Percentiles rank a stretch among this genome's conserved stretches.
Conservation (phyloP, 2,113 vertebrate genomes). For the Triplophysa dalaica region DNA sequence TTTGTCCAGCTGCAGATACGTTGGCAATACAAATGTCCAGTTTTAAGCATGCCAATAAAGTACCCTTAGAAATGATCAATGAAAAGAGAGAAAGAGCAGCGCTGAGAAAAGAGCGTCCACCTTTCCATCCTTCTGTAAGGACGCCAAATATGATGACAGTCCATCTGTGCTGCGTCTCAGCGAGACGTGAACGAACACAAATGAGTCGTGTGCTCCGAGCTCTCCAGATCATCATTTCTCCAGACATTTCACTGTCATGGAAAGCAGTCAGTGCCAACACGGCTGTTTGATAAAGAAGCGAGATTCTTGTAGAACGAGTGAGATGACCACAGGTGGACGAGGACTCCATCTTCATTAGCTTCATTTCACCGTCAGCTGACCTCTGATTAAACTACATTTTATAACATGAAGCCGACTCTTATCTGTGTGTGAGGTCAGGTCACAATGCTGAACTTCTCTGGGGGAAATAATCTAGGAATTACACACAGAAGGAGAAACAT, state of each 20-base stretch:
- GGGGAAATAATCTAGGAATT: no score
- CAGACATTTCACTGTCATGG: background rate
- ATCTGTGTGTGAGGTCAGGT: background rate
- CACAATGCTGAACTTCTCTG: no score
- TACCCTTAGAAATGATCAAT: no score
- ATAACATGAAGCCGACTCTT: background rate
- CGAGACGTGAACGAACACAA: background rate
- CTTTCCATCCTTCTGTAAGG: conserved; percentile 25
- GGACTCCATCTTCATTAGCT: conserved; percentile 10
- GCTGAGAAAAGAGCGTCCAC: conserved; percentile 26
- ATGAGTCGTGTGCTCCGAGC: background rate
- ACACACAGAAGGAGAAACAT: no score
- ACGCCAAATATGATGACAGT: conserved; percentile 3
- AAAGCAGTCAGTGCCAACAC: conserved; percentile 1
- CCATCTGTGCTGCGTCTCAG: conserved; percentile 37
- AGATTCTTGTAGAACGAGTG: background rate
- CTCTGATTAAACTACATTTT: background rate
- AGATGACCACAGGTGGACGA: conserved; percentile 1
- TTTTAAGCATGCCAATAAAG: no score
- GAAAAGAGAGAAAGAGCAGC: conserved; percentile 12
- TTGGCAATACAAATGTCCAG: no score
- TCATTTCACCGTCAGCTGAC: conserved; percentile 13
- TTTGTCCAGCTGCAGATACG: no score
- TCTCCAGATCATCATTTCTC: conserved; percentile 22
- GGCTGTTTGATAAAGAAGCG: background rate